These are phyloP conservation scores for Lepus oiostolus DNA, from an alignment of 2,797 vertebrate genomes.

Conservation along the genomic window DNA sequence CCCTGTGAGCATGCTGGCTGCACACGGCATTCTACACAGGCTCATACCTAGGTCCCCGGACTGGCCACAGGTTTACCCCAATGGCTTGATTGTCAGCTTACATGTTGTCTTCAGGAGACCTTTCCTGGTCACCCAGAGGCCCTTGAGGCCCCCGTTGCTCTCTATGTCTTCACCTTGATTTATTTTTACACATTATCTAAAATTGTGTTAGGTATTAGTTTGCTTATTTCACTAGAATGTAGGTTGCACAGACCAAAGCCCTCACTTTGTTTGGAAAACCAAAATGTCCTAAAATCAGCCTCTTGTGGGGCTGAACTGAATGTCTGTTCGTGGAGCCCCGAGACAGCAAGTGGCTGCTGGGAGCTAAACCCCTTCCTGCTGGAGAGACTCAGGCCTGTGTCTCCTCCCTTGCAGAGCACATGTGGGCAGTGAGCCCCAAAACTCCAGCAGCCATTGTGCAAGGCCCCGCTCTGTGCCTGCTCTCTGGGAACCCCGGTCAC, in stretches of 20 bases:
- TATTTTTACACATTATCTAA: neutral
- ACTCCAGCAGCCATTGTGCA: fast-evolving
- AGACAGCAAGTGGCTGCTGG: neutral
- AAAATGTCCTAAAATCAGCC: neutral
- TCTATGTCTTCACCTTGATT: neutral
- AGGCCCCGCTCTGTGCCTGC: neutral
- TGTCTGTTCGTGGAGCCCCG: neutral
- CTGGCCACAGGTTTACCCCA: neutral
- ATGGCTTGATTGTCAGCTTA: neutral
- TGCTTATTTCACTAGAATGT: neutral
- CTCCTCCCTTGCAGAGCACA: neutral
- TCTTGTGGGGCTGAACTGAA: neutral
- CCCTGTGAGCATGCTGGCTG: neutral
- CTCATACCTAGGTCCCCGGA: neutral
- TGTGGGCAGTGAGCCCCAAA: fast-evolving
- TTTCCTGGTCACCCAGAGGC: neutral
- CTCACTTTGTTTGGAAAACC: neutral
- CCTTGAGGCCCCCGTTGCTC: neutral
- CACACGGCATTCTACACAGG: neutral
- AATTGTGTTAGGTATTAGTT: neutral
- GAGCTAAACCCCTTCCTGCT: neutral
- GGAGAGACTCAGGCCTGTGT: neutral
- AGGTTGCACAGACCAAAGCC: neutral
- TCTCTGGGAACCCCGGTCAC: neutral
- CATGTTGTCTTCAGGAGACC: neutral